Evolutionary conservation across 2,797 vertebrate genomes (phyloP), one percentile per base, ranked within the genome.

Genomic region (Menidia menidia): DNA sequence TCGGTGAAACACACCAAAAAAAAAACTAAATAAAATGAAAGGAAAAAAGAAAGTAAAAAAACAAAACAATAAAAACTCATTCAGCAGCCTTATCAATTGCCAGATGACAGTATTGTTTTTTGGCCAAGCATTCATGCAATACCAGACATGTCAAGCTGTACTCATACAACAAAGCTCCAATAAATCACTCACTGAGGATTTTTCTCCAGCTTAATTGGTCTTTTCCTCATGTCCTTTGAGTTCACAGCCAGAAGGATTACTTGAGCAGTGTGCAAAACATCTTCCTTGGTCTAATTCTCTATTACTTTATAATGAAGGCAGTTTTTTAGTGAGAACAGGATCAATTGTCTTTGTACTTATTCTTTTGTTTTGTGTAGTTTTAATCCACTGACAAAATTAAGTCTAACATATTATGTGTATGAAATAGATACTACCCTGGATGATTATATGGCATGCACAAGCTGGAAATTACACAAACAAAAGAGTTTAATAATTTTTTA

Each of bases 311-410:
- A 81, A 84, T 79, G 67, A 82, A 75, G 63, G 69, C 63, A 78
- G 48, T 58, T 67, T 59, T 77, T 62, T 58, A 39, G 51, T 63
- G 77, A 83, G 25, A 25, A 25, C 25, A 25, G 66, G 73, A 78
- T 85, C 78, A 81, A 83, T 82, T 85, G 71, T 80, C 52, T 80
- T 84, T 83, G 52, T 81, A 72, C 60, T 71, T 33, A 71, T 80
- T 64, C 77, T 75, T 82, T 63, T 71, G 50, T 70, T 75, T 59
- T 59, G 45, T 7, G 14, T 19, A 75, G 77, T 83, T 68, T 78
- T 64, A 76, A 73, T 55, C 32, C 10, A 41, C 59, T 77, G 75
- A 87, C 82, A 44, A 64, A 87, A 78, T 82, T 77, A 59, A 59
- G 64, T 68, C 16, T 31, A 16, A 2, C 39, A 43, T n/a, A n/a